Conservation (phyloP, 1,140 invertebrate species). For the Drosophila kohkoa region DNA sequence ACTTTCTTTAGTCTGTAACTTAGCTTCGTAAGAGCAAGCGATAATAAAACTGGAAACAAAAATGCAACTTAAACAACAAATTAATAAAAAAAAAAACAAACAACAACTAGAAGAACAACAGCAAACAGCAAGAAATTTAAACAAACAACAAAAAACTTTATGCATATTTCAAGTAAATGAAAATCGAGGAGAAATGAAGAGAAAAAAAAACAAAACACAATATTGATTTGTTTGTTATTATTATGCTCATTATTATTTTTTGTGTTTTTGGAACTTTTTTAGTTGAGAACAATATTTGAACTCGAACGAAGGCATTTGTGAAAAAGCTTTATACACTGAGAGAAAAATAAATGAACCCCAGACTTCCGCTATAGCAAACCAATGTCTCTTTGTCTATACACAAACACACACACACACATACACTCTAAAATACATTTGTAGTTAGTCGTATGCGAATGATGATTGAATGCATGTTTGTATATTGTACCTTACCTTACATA, state of each 20-base stretch:
- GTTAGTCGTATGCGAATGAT: conserved; percentile 37
- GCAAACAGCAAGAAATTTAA: conserved; percentile 15
- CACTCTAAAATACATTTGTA: conserved; percentile 18
- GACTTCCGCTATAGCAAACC: conserved; percentile 51
- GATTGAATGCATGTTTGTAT: conserved; percentile 50
- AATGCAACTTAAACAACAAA: conserved; percentile 74
- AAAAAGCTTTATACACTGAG: conserved; percentile 47
- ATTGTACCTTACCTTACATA: conserved; percentile 39
- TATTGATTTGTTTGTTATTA: conserved; percentile 23
- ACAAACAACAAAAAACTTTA: background rate
- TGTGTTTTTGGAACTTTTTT: conserved; percentile 32
- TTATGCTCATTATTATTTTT: conserved; percentile 4
- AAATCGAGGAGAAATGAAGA: conserved; percentile 18
- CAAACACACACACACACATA: conserved; percentile 1
- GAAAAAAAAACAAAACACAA: background rate
- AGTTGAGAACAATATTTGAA: conserved; percentile 14
- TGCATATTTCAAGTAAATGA: conserved; percentile 32
- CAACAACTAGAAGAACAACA: conserved; percentile 30
- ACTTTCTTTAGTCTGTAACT: conserved; percentile 71
- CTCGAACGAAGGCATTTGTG: conserved; percentile 40
- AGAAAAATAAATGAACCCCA: conserved; percentile 34
- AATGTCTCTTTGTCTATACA: conserved; percentile 42
- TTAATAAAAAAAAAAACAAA: conserved; percentile 65
- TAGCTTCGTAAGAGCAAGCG: conserved; percentile 68
- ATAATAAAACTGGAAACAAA: conserved; percentile 78